Evolutionary conservation across 2,888 invertebrate genomes (phyloP), one percentile per base, ranked within the genome.

Genomic region (Troilus luridus): DNA sequence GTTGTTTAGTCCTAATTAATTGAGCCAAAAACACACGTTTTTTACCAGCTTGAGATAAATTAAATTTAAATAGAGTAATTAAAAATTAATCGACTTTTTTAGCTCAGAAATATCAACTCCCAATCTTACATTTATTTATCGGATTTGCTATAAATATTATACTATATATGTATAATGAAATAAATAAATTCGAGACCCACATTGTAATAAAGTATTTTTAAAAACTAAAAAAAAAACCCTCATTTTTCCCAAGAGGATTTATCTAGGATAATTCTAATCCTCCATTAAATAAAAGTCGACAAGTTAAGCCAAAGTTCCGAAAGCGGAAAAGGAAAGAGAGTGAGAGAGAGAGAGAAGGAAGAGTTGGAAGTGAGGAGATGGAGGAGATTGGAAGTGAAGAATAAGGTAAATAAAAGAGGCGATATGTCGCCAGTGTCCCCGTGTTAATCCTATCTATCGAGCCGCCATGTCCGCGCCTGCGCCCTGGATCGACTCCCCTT

Each of bases 381-480:
- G 54, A 24, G 24, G 62, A 72, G 64, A 64, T 67, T 67, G 62
- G 67, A 85, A 56, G 56, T 56, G 85, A 85, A n/a, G n/a, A n/a
- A 56, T 56, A 85, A 85, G 85, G 85, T 85, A 85, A 85, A 85
- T 85, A 85, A 85, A 85, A 85, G 85, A 85, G 85, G 85, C 56
- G 56, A 85, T 85, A 85, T 56, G 85, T 85, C 56, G n/a, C 85
- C 14, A 85, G n/a, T 56, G n/a, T 17, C 41, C 19, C 41, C n/a
- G 56, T 54, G 54, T 54, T 85, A 56, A 85, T 56, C 56, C 85
- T 1, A 12, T 62, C 77, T 90, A 90, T 90, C 90, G 90, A 90
- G 90, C 91, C 91, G 91, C 91, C 91, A 88, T 88, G 27, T 64
- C 64, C 59, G 88, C 91, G 91, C 58, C 64, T 88, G 91, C 88